Evolutionary conservation across 1,140 invertebrate species (phyloP), one percentile per base, ranked within the genome.

Genomic region (Pseudoatta argentina): DNA sequence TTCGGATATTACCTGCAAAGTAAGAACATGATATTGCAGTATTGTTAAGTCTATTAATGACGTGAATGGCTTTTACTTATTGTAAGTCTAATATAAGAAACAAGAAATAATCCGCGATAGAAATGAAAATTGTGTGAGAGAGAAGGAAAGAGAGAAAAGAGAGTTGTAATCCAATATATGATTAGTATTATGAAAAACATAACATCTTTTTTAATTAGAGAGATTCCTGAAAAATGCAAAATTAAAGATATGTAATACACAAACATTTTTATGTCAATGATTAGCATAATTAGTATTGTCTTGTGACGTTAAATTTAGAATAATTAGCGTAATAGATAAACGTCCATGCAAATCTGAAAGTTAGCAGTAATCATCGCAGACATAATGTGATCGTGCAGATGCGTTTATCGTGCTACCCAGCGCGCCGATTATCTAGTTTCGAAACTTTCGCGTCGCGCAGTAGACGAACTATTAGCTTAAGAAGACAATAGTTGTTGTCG

Each of bases 1-100:
- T 66, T 96, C 95, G 0, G 96, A 96, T 88, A 96, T 96, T 39
- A 96, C 96, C 96, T 96, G 91, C 2, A 94, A 95, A 85, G 27
- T 69, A 61, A 85, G 73, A 79, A 71, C 30, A 30, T 27, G 73
- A 86, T 73, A 61, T 5, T 44, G 24, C 18, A 27, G 18, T 44
- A 44, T 48, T 48, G 53, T 59, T 16, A 1, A 55, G 1, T 39
- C 6, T 14, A 21, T 55, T 39, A 30, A 67, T 34, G 6, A n/a
- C 14, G 24, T 76, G 3, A 8, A 14, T 48, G 18, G 30, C 18
- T 78, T 51, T 66, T 57, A 69, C 44, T 14, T 14, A 81, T 57
- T 34, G 30, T 39, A 6, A 39, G 27, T 57, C 16, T 81, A 34
- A 51, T 53, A 53, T 2, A 48, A 24, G 34, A 66, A 30, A 34